Base-by-base conservation (phyloP, 2,113 vertebrate genomes). In the Raja brachyura region DNA sequence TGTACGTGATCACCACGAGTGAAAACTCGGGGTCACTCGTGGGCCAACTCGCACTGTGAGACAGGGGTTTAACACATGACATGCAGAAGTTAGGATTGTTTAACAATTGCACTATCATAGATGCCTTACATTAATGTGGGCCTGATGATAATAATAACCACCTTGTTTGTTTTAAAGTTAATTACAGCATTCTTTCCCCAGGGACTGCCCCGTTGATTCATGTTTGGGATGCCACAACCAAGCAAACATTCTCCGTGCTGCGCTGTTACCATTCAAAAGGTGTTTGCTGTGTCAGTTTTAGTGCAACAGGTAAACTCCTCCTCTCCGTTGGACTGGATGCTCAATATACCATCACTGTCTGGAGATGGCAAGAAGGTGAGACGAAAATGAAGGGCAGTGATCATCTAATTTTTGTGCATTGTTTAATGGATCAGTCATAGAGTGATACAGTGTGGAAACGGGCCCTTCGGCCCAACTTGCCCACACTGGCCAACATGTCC, bases 291-390 rank as follows among this genome's bases (percentile, higher is more conserved):
- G 98, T 99, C 95, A 98, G 99, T 94, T 99, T 99, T 96, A 99
- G 99, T 94, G 98, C 99, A 94, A 99, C 99, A 22, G 99, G 99
- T 68, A 99, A 98, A 93, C 97, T 99, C 85, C 95, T 99, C 94
- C 97, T 99, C 9, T 99, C 98, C 8, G 96, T 98, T 93, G 99
- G 99, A 85, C 96, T 99, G 93, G 98, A 99, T 95, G 96, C 97
- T 0, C 98, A 99, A 61, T 98, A 99, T 78, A 99, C 98, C 0
- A 93, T 99, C 93, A 98, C 98, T 95, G 97, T 99, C 95, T 99
- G 98, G 98, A 98, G 98, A 93, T 99, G 99, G 99, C 99, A 99
- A 94, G 99, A 99, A 98, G 98, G 98, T 98, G 96, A 93, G 83
- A 22, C 68, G 63, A 39, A 39, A 9, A 3, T 9, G 11, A 11